Evolutionary conservation across 1,140 invertebrate species (phyloP).

Genomic region (Matsumurasca onukii): DNA sequence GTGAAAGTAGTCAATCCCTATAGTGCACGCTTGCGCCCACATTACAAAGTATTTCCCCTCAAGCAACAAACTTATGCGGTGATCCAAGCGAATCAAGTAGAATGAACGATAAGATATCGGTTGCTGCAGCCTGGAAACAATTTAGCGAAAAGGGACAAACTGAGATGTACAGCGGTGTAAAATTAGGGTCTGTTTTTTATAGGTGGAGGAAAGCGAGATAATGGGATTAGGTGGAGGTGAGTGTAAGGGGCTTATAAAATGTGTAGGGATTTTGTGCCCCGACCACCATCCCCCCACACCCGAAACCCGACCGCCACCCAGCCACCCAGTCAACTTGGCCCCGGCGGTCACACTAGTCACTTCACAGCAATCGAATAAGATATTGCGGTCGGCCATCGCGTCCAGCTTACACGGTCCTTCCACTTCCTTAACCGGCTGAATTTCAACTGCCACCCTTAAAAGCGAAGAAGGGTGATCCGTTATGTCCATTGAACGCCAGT

Average conservation of each 20-base stretch:
- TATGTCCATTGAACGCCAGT: no score
- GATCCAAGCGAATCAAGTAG: no score
- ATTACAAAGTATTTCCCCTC: no score
- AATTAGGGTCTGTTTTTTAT: slow-evolving; percentile 23
- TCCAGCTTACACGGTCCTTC: no score
- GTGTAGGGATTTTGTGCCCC: slow-evolving; percentile 3
- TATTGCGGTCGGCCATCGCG: slow-evolving; percentile 17
- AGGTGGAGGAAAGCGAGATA: slow-evolving; percentile 6
- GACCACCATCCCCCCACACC: not conserved
- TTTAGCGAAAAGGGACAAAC: slow-evolving; percentile 14
- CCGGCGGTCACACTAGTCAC: not conserved
- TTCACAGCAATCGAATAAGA: slow-evolving; percentile 8
- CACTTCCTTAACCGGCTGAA: no score
- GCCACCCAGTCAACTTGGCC: not conserved
- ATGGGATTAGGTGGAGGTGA: slow-evolving; percentile 1
- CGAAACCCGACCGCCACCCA: not conserved
- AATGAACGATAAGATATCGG: no score
- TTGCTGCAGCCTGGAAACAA: not conserved
- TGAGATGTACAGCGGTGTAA: slow-evolving; percentile 21
- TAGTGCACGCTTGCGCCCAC: no score
- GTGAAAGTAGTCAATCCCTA: no score
- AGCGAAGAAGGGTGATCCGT: not conserved
- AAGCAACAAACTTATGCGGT: no score
- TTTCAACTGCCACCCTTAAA: not conserved
- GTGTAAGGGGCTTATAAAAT: slow-evolving; percentile 11